phyloP scores from a whole-genome alignment of 1,140 invertebrate species.

The Drosophila auraria region DNA sequence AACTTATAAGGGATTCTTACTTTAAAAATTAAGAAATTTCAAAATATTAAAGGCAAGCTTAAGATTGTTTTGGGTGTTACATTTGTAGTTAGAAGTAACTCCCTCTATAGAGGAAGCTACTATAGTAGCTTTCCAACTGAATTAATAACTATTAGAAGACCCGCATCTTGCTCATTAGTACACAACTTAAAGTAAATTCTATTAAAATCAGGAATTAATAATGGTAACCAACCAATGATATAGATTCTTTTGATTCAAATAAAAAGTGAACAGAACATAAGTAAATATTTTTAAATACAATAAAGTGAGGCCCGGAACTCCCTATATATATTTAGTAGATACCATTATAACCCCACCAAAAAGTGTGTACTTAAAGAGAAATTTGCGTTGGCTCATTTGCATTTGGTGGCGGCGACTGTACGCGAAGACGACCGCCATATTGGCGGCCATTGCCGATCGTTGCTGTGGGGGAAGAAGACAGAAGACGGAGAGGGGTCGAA shows the following conservation, averaged over 20 bases:
- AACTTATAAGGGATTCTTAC: not conserved
- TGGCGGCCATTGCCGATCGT: conserved; percentile 61
- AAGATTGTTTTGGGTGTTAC: no score
- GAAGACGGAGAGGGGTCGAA: conserved; percentile 10
- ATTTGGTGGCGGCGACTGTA: conserved; percentile 49
- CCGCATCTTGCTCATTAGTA: no score
- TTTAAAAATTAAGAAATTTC: no score
- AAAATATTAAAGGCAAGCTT: no score
- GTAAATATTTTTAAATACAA: not conserved
- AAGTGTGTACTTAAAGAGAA: conserved; percentile 25
- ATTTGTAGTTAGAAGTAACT: no score
- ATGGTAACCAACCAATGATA: not conserved
- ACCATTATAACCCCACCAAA: not conserved
- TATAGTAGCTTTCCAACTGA: no score
- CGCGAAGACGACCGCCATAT: conserved; percentile 53
- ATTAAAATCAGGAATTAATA: not conserved
- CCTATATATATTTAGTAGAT: not conserved
- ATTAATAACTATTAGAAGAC: no score
- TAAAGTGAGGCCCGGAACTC: not conserved
- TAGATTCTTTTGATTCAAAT: not conserved
- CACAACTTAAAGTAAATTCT: no score
- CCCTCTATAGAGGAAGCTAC: no score
- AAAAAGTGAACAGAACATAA: not conserved
- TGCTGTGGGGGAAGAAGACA: conserved; percentile 1
- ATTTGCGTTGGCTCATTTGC: conserved; percentile 63